Evolutionary conservation across 2,113 vertebrate genomes (phyloP), one percentile per base, ranked within the genome.

Genomic region (Amblyopsis rosae): DNA sequence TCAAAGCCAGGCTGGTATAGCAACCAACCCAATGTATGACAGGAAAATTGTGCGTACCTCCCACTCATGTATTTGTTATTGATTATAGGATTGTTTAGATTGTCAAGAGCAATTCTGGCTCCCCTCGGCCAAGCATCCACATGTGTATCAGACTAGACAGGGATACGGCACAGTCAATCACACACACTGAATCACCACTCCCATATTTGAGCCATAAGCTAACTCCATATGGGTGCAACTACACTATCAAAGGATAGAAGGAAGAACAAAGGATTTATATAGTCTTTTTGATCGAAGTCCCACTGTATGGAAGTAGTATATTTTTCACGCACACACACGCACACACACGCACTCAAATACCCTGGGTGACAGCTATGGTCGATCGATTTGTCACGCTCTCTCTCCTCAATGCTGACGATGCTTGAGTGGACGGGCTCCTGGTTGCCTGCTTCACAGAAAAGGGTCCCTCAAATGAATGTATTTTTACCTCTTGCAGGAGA

Each of bases 401-500:
- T 65, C 47, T 32, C 79, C 82, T 78, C 76, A 78, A 83, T 91
- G 88, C 87, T 93, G 91, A 92, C 82, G 87, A 89, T 92, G 92
- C 89, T 91, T 82, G 83, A 80, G 90, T 92, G 89, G 89, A 89
- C 77, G 82, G 87, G 87, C 82, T 86, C 88, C 80, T 85, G 83
- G 82, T 86, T 89, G 87, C 86, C 76, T 90, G 86, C 78, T 90
- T 87, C 83, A 91, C 90, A 89, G 89, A 92, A 90, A 92, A 93
- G 92, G 93, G 91, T 92, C 93, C 93, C 92, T 90, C 81, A 82
- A 91, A 90, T 93, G 84, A 93, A 93, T 93, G 90, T 94, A 91
- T 93, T 91, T 93, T 85, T 93, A 91, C 93, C 90, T 93, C 91
- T 94, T 94, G 92, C 93, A 94, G 93, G 93, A 93, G 89, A 93